A percentile compares a stretch with the other conserved stretches of the same genome.
Evolutionary conservation across 2,113 vertebrate species (phyloP).

Genomic region (Sprattus sprattus): DNA sequence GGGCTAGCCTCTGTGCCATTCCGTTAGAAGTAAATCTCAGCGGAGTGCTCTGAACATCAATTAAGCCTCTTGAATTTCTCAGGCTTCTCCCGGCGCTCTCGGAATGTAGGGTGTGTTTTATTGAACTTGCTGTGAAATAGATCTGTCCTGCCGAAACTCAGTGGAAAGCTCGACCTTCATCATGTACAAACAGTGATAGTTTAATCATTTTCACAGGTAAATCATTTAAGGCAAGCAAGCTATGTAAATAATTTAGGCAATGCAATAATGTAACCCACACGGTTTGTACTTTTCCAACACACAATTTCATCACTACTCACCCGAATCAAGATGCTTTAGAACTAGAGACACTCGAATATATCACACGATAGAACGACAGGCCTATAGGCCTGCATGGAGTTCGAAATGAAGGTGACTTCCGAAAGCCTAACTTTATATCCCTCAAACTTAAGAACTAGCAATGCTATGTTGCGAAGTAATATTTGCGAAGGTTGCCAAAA

Average conservation of each 20-base stretch:
- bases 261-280: no score
- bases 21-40: conserved; percentile 1
- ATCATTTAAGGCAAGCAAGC: not conserved
- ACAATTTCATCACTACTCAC: no score
- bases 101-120: not conserved
- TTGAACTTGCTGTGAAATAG: not conserved
- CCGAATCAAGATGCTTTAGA: no score
- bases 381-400: no score
- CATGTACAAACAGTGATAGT: not conserved
- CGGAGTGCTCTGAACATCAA: not conserved
- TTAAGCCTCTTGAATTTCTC: conserved; percentile 1
- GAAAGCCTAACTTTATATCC: no score
- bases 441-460: not conserved
- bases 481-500: not conserved
- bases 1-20: not conserved
- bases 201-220: not conserved
- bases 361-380: no score
- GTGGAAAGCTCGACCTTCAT: not conserved
- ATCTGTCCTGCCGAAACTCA: not conserved
- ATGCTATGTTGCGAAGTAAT: not conserved
- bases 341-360: no score
- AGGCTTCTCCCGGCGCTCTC: not conserved
- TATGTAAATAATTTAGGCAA: no score
- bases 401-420: no score
- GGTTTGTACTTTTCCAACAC: no score